Evolutionary conservation across 2,888 invertebrate species (phyloP), one percentile per base, ranked within the genome.

Genomic region (Aromia moschata): DNA sequence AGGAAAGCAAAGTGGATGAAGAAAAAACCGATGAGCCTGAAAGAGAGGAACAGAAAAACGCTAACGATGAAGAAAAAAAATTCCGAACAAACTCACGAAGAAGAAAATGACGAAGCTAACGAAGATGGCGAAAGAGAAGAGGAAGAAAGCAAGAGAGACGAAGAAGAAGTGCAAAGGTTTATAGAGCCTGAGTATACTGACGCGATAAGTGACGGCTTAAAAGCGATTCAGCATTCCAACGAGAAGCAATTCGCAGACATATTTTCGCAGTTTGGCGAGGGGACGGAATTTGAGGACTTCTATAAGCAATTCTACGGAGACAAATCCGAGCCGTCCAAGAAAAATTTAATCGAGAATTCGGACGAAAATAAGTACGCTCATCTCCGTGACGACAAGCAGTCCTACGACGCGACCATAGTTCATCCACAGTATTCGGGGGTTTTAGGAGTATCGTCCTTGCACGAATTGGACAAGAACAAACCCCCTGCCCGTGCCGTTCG

Each of bases 401-500:
- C 67, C 9, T 53, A 64, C n/a, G 67, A 61, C 12, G 60, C 58
- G n/a, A 53, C 58, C 3, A 52, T 62, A 14, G 46, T 64, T 1
- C 64, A 64, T 7, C 67, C 77, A 10, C 58, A 75, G n/a, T 76
- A 73, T 60, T 69, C 75, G 0, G 78, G 76, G 12, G 62, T 77
- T 12, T 65, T 77, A 14, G 66, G 70, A 9, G 58, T 63, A 18
- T 66, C 72, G 60, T 58, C 58, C 40, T 44, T 76, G 2, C 72
- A 77, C 52, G 74, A 77, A 53, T 71, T 75, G 7, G 61, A 77
- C 17, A 75, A 73, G 54, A 68, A 73, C 15, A 76, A 77, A 55
- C 69, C 75, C n/a, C 0, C 67, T 76, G 40, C 70, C 74, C 1
- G 70, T 78, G n/a, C 79, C 79, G 2, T 76, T 73, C 46, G 79